Evolutionary conservation across 2,113 vertebrate genomes (phyloP).

Genomic region (Rhineura floridana): DNA sequence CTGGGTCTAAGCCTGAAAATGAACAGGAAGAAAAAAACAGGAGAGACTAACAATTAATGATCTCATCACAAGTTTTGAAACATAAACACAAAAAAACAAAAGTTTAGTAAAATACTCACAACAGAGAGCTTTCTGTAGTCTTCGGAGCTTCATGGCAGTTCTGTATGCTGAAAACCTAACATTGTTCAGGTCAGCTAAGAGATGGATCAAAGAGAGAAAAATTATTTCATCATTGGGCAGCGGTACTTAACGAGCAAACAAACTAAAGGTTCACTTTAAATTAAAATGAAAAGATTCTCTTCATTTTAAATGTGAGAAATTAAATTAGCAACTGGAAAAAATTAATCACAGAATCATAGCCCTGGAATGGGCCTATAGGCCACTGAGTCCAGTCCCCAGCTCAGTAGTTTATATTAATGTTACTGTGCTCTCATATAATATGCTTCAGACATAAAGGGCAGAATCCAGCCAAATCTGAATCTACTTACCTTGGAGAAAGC

Average conservation of each 20-base stretch:
- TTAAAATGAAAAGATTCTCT: neutral
- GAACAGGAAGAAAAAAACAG: neutral
- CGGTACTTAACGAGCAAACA: neutral
- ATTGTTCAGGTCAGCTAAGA: constrained; percentile 94
- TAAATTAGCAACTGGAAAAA: neutral
- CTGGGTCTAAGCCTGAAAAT: neutral
- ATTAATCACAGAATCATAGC: no score
- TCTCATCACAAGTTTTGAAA: rapidly evolving
- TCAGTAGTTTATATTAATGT: neutral
- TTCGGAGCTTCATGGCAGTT: constrained; percentile 97
- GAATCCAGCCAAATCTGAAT: neutral
- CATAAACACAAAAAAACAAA: neutral
- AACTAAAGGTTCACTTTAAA: neutral
- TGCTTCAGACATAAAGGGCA: neutral
- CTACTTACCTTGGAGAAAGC: neutral
- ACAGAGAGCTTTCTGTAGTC: constrained; percentile 98
- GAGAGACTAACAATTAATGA: neutral
- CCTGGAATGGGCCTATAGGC: no score
- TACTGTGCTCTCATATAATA: neutral
- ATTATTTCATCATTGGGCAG: constrained; percentile 50
- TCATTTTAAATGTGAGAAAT: neutral
- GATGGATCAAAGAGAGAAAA: constrained; percentile 19
- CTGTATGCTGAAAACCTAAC: constrained; percentile 97
- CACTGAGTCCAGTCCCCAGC: no score
- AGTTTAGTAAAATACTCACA: constrained; percentile 80